phyloP scores from a whole-genome alignment of 1,140 invertebrate species.

The Saxidomus purpurata region DNA sequence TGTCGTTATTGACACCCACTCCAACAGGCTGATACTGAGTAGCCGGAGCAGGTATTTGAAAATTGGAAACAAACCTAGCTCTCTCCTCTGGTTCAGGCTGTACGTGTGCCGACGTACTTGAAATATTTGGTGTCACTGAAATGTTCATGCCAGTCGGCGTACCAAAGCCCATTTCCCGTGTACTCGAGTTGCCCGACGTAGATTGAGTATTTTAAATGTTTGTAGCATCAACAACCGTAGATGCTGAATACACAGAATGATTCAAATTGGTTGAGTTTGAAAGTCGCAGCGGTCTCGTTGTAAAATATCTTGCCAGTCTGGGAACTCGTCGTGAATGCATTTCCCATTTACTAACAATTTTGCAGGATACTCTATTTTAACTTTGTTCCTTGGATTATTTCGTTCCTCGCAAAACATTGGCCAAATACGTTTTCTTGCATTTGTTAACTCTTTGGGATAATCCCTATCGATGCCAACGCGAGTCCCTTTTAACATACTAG shows the following conservation, averaged over 20 bases:
- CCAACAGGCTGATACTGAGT: too few species aligned
- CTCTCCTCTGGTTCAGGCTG: neutral
- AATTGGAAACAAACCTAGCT: neutral
- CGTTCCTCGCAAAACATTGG: neutral
- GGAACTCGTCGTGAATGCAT: neutral
- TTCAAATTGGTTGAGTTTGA: neutral
- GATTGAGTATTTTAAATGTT: neutral
- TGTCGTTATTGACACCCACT: too few species aligned
- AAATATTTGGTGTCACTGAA: neutral
- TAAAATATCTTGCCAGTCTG: slow-evolving; percentile 18
- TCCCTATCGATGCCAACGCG: neutral
- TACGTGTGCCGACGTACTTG: neutral
- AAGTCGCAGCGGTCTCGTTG: neutral
- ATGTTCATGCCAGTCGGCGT: too few species aligned
- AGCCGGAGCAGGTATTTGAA: too few species aligned
- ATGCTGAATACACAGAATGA: neutral
- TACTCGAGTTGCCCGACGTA: too few species aligned
- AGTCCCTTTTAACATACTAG: neutral
- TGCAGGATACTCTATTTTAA: neutral
- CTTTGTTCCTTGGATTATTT: neutral
- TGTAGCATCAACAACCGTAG: neutral
- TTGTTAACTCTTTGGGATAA: slow-evolving; percentile 28
- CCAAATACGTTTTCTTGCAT: neutral
- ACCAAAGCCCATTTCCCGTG: too few species aligned
- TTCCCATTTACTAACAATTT: neutral